Evolutionary conservation across 2,888 invertebrate species (phyloP), one percentile per base, ranked within the genome.

Genomic region (Tetheella fluctuosa): DNA sequence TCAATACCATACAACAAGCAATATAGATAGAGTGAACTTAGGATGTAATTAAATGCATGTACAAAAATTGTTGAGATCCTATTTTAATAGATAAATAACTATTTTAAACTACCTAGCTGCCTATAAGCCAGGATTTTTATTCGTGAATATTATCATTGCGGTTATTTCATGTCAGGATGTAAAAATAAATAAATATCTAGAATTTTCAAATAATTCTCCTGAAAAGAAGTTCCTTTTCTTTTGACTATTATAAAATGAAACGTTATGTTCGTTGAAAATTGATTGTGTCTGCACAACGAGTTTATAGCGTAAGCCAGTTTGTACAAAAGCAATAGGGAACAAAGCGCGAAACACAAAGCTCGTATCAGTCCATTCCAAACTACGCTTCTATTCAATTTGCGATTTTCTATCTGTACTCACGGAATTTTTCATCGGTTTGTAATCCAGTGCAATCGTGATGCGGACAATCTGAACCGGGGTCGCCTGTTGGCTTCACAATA

Each of bases 381-480:
- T 77, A 81, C 80, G 77, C 81, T 84, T 82, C 82, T 83, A 83
- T 88, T 85, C 86, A 85, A 87, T 87, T 86, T 84, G 74, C 77
- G 76, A 82, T 80, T 81, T 81, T 80, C 80, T 74, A 76, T 80
- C 79, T 74, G 79, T 74, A 72, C 71, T 76, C 71, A 65, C 70
- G 77, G 81, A 81, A 86, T 86, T 86, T 87, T 88, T 86, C 85
- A 86, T 84, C 81, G 81, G 81, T 77, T 84, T 81, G 84, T 85
- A 84, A 86, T 85, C 82, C 84, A 63, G 63, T 78, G 79, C 80
- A 81, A 80, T 83, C 77, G 76, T 72, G 70, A 69, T 69, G 71
- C 67, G 74, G 67, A 70, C 70, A 64, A 67, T 61, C 68, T 73
- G 71, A 71, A 64, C 71, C 73, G 64, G 67, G 67, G 63, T 69